These are phyloP conservation scores for Folsomia manolachei DNA, from an alignment of 2,888 invertebrate species.

Conservation along the genomic window DNA sequence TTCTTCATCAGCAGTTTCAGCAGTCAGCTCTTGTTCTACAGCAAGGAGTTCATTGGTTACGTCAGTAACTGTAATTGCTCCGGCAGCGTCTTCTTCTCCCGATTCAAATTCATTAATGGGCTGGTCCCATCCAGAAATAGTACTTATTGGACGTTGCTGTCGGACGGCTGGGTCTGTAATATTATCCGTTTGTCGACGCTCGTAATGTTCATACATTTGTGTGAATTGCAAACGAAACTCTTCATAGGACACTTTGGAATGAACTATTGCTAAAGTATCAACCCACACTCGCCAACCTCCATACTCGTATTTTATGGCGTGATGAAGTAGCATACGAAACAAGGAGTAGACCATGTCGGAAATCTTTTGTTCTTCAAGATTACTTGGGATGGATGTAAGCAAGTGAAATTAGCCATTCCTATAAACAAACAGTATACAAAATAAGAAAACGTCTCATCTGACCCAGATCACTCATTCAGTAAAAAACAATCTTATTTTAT, in stretches of 20 bases:
- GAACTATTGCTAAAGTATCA: constrained; percentile 97
- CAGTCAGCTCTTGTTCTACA: constrained; percentile 14
- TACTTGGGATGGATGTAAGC: constrained; percentile 96
- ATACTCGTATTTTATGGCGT: constrained; percentile 98
- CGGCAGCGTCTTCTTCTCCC: constrained; percentile 27
- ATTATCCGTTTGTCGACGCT: constrained; percentile 87
- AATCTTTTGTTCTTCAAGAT: constrained; percentile 89
- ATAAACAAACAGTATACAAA: constrained; percentile 50
- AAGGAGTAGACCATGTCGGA: constrained; percentile 97
- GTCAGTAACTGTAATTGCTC: constrained; percentile 47
- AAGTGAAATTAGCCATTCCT: constrained; percentile 97
- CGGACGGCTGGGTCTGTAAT: constrained; percentile 91
- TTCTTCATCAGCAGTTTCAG: constrained; percentile 25
- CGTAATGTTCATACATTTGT: constrained; percentile 95
- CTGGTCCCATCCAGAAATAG: constrained; percentile 91
- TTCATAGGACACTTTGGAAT: constrained; percentile 98
- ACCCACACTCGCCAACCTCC: constrained; percentile 99
- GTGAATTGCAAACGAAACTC: constrained; percentile 97
- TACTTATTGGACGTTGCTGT: constrained; percentile 89
- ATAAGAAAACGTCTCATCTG: too few species aligned
- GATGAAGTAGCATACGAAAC: constrained; percentile 95
- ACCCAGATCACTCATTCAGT: too few species aligned
- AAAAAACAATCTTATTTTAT: too few species aligned
- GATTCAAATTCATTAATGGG: constrained; percentile 40
- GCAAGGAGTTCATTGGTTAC: constrained; percentile 42